phyloP scores from a whole-genome alignment of 2,113 vertebrate species.

The Mustela lutreola region DNA sequence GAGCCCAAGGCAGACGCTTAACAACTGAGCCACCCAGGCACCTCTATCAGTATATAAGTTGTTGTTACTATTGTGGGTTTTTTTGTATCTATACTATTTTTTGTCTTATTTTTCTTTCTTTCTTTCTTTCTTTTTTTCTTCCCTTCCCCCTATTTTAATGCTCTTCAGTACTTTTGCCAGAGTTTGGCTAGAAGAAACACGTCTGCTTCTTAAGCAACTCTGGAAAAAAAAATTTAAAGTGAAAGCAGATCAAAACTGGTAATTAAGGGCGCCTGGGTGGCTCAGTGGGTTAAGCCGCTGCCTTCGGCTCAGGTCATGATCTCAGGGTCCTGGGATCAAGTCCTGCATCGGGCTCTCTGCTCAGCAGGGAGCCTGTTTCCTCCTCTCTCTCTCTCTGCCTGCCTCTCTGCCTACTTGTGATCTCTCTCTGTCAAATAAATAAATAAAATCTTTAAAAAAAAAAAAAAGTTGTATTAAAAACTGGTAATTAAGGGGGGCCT shows the following conservation, averaged over 20 bases:
- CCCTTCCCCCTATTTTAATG: neutral
- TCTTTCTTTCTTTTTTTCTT: neutral
- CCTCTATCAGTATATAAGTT: neutral
- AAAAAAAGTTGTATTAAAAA: neutral
- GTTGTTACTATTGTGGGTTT: neutral
- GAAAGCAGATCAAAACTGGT: slow-evolving; percentile 57
- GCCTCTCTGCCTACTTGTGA: too few relatives aligned
- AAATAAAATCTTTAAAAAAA: too few relatives aligned
- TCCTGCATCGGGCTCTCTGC: too few relatives aligned
- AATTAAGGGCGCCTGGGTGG: neutral
- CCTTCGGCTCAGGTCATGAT: too few relatives aligned
- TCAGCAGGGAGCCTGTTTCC: too few relatives aligned
- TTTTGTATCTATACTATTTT: neutral
- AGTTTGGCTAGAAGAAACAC: slow-evolving; percentile 23
- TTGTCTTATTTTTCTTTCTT: neutral
- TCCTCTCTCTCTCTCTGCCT: too few relatives aligned
- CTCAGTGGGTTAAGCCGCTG: neutral
- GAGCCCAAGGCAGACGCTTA: too few relatives aligned
- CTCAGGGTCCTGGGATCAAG: too few relatives aligned
- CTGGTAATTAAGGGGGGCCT: neutral
- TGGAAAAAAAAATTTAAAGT: slow-evolving; percentile 64
- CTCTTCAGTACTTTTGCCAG: slow-evolving; percentile 14
- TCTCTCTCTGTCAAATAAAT: too few relatives aligned
- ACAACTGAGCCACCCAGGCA: too few relatives aligned
- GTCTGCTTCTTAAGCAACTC: slow-evolving; percentile 39